Evolutionary conservation across 2,797 vertebrate species (phyloP).

Genomic region (Coreius guichenoti): DNA sequence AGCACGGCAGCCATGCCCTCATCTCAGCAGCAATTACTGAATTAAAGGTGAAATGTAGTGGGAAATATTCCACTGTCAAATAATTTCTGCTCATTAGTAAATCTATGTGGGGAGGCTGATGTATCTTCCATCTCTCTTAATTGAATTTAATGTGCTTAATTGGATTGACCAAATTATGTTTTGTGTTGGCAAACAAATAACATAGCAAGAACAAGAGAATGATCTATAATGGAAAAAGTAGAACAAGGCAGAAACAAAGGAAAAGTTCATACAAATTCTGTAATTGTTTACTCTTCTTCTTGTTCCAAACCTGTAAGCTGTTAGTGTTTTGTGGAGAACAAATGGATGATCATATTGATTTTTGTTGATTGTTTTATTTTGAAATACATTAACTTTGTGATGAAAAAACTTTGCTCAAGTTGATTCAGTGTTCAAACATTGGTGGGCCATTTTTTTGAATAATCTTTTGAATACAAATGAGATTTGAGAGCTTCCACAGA

Average conservation of each 20-base stretch:
- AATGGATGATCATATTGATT: not conserved
- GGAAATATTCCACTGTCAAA: slow-evolving; percentile 16
- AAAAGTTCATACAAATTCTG: not conserved
- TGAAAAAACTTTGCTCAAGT: not conserved
- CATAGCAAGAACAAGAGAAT: not conserved
- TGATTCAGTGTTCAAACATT: not conserved
- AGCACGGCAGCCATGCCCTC: slow-evolving; percentile 10
- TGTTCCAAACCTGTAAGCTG: not conserved
- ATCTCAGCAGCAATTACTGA: slow-evolving; percentile 35
- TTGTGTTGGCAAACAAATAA: slow-evolving; percentile 8
- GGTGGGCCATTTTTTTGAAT: not conserved
- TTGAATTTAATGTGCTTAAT: slow-evolving; percentile 12
- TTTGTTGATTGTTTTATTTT: not conserved
- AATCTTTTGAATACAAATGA: not conserved
- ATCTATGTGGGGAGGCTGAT: slow-evolving; percentile 15
- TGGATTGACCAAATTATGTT: slow-evolving; percentile 17
- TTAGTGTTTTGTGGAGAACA: not conserved
- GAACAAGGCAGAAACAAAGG: not conserved
- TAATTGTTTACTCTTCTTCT: not conserved
- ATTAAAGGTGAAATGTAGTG: slow-evolving; percentile 35
- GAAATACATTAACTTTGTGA: not conserved
- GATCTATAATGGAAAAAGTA: not conserved
- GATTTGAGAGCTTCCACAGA: not conserved
- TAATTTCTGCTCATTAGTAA: slow-evolving; percentile 24
- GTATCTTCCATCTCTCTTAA: not conserved